A percentile compares a stretch with the other conserved stretches of the same genome.
phyloP scores from a whole-genome alignment of 2,113 vertebrate species.

The Amblyornis subalaris region DNA sequence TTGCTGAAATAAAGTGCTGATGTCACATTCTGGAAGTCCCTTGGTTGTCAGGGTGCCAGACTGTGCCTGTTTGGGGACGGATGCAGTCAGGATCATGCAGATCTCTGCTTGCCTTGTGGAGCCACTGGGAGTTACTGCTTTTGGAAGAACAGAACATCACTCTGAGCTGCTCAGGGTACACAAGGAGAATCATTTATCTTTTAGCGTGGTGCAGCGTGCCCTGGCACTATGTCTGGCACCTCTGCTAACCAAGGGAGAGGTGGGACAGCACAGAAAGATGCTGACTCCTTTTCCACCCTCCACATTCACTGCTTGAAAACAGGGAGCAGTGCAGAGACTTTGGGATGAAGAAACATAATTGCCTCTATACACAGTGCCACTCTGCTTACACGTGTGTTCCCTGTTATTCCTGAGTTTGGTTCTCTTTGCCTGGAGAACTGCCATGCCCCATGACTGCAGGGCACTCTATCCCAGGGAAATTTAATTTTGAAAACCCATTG shows the following conservation, averaged over 20 bases:
- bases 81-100: neutral
- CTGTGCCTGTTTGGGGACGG: neutral
- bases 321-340: neutral
- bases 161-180: neutral
- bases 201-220: neutral
- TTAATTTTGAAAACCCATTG: neutral
- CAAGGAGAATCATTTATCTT: neutral
- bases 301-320: neutral
- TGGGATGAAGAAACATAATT: neutral
- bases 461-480: neutral
- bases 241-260: neutral
- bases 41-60: neutral
- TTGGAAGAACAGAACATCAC: neutral
- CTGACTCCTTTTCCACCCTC: neutral
- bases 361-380: neutral
- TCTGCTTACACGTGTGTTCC: neutral
- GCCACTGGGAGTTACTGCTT: neutral
- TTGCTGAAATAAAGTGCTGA: neutral
- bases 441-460: too few relatives aligned
- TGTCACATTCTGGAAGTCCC: neutral
- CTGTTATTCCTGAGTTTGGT: neutral
- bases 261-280: fast-evolving
- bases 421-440: neutral
- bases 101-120: neutral
- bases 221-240: neutral